Percentiles rank a stretch among this genome's conserved stretches.
phyloP scores from a whole-genome alignment of 2,113 vertebrate genomes.

The Zootoca vivipara region DNA sequence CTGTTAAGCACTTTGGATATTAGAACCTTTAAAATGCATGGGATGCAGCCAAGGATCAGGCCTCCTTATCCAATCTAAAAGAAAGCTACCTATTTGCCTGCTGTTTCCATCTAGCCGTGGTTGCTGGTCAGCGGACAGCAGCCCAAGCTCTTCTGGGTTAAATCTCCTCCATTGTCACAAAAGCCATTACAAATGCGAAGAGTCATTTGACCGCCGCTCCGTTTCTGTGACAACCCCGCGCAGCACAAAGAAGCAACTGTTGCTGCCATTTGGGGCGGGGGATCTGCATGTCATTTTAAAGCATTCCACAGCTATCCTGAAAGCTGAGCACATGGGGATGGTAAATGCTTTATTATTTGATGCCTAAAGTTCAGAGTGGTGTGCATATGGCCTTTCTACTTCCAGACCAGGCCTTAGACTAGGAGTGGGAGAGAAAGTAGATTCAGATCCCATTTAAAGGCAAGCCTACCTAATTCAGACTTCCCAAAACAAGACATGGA shows the following conservation, averaged over 20 bases:
- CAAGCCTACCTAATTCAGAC: no score
- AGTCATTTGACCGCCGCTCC: neutral
- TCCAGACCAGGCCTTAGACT: neutral
- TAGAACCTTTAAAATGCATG: neutral
- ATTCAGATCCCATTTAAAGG: no score
- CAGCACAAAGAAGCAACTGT: conserved; percentile 9
- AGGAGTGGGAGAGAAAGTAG: no score
- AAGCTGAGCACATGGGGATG: neutral
- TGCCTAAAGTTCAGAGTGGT: neutral
- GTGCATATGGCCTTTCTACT: neutral
- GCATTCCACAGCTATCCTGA: neutral
- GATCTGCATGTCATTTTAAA: neutral
- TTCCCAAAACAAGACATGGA: no score
- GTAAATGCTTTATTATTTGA: neutral
- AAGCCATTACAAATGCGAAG: neutral
- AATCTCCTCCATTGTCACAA: neutral
- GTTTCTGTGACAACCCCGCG: conserved; percentile 9
- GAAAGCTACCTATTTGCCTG: neutral
- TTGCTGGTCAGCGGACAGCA: neutral
- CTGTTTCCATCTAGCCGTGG: neutral
- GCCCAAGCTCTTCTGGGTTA: neutral
- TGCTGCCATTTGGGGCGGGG: neutral
- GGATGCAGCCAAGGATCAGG: neutral
- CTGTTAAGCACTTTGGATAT: neutral
- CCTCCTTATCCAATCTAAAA: no score